Percentiles rank a stretch among this genome's conserved stretches.
Evolutionary conservation across 2,888 invertebrate genomes (phyloP).

Genomic region (Melikaiella ostensackeni): DNA sequence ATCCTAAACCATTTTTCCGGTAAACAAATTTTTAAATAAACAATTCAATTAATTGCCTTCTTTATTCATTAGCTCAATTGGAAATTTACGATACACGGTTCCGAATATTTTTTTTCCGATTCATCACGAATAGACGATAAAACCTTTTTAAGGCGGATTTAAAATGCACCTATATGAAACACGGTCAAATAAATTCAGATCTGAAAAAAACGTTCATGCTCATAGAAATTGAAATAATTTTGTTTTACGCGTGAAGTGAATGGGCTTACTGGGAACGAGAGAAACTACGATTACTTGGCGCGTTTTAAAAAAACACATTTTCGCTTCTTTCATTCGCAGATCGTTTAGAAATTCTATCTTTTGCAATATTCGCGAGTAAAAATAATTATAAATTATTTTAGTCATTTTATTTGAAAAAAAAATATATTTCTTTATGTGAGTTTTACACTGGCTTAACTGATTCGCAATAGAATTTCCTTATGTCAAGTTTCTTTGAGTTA

Average conservation of each 20-base stretch:
- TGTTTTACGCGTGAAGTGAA: constrained; percentile 22
- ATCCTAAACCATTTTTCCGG: background rate
- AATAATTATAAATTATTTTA: background rate
- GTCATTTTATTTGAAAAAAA: background rate
- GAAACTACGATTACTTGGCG: background rate
- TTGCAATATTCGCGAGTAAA: background rate
- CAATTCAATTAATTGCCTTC: background rate
- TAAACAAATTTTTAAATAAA: background rate
- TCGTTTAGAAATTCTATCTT: background rate
- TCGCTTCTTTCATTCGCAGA: background rate
- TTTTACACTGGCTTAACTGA: background rate
- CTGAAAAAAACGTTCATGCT: constrained; percentile 16
- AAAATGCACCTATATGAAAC: constrained; percentile 9
- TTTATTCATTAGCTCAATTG: background rate
- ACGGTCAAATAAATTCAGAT: constrained; percentile 32
- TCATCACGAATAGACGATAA: constrained; percentile 1
- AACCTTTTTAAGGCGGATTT: constrained; percentile 29
- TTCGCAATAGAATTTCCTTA: background rate
- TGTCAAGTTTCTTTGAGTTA: background rate
- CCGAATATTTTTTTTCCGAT: background rate
- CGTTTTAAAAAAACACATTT: background rate
- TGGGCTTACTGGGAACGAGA: background rate
- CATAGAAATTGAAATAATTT: constrained; percentile 28
- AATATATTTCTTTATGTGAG: background rate
- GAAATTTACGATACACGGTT: background rate